phyloP scores from a whole-genome alignment of 2,888 invertebrate species.

The Tridacna gigas region DNA sequence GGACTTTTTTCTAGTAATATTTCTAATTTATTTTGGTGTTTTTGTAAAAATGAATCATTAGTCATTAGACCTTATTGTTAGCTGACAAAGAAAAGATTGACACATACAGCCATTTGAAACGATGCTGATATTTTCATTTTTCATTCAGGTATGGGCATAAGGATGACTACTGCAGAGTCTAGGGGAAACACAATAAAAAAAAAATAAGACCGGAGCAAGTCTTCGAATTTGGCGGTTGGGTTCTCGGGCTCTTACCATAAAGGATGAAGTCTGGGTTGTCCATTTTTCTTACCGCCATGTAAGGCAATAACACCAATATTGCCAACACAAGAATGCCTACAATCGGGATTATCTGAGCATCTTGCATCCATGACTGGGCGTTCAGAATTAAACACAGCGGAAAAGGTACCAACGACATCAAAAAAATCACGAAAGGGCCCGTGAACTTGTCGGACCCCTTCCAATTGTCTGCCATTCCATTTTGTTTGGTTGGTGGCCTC shows the following conservation, averaged over 20 bases:
- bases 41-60: too few relatives aligned
- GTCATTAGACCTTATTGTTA: too few relatives aligned
- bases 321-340: conserved; percentile 44
- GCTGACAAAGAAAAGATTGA: too few relatives aligned
- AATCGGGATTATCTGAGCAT: conserved; percentile 35
- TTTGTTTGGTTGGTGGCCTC: too few relatives aligned
- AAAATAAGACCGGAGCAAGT: neutral
- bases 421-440: conserved; percentile 40
- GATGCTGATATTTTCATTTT: too few relatives aligned
- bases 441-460: neutral
- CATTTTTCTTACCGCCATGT: conserved; percentile 31
- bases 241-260: conserved; percentile 42
- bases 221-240: neutral
- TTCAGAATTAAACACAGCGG: conserved; percentile 48
- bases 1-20: too few relatives aligned
- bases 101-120: too few relatives aligned
- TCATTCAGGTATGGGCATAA: too few relatives aligned
- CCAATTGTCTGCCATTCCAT: too few relatives aligned
- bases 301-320: conserved; percentile 36
- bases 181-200: too few relatives aligned
- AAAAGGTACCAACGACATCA: conserved; percentile 52
- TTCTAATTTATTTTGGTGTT: too few relatives aligned
- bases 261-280: conserved; percentile 56
- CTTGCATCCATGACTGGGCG: conserved; percentile 56
- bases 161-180: too few relatives aligned